A percentile compares a stretch with the other conserved stretches of the same genome.
phyloP scores from a whole-genome alignment of 1,140 invertebrate species.

The Drosophila tani region DNA sequence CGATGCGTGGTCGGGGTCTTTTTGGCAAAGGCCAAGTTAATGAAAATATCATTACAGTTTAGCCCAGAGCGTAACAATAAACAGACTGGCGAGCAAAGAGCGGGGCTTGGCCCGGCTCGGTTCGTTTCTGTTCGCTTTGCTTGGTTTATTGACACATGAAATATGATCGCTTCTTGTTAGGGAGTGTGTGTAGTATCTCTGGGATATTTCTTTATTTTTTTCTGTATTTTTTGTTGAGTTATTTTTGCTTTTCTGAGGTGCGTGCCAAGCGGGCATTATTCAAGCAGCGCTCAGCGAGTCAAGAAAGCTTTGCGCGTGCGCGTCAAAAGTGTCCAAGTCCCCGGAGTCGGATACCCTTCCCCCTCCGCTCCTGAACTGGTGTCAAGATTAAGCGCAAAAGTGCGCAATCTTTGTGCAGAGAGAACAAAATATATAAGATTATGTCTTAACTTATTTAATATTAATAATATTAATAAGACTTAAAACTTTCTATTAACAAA shows the following conservation, averaged over 20 bases:
- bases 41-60: constrained; percentile 80
- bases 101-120: constrained; percentile 32
- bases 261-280: constrained; percentile 77
- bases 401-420: constrained; percentile 54
- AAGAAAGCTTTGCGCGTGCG: constrained; percentile 58
- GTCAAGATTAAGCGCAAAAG: constrained; percentile 70
- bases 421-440: neutral
- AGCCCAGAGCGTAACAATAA: constrained; percentile 72
- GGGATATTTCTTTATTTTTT: constrained; percentile 10
- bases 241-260: constrained; percentile 40
- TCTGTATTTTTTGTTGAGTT: neutral
- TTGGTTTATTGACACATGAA: constrained; percentile 75
- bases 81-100: constrained; percentile 29
- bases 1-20: constrained; percentile 61
- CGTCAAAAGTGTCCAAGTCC: constrained; percentile 39
- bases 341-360: constrained; percentile 6
- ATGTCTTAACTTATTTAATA: too few relatives aligned
- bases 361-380: constrained; percentile 12
- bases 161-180: constrained; percentile 78
- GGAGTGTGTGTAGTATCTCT: constrained; percentile 20
- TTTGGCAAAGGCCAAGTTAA: constrained; percentile 77
- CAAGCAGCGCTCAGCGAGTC: constrained; percentile 57
- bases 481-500: too few relatives aligned
- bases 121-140: neutral
- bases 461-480: too few relatives aligned